phyloP scores from a whole-genome alignment of 2,797 vertebrate species.

The Tapera naevia region DNA sequence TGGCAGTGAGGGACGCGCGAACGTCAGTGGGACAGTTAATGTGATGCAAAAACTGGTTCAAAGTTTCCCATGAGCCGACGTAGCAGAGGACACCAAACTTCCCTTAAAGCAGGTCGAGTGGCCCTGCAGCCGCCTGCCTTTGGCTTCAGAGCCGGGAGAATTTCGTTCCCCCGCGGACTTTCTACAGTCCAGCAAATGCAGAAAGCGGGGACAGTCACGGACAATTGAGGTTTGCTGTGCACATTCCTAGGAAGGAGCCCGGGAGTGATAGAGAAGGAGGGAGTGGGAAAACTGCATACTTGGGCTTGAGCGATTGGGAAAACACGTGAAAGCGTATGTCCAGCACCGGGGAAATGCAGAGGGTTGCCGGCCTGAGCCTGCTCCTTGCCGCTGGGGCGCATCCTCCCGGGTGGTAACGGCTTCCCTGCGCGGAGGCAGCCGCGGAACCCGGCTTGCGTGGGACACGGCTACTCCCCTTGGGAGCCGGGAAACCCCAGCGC shows the following conservation, averaged over 20 bases:
- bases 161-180: neutral
- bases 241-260: neutral
- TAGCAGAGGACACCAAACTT: neutral
- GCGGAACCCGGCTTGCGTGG: neutral
- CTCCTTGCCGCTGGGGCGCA: too few species aligned
- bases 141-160: neutral
- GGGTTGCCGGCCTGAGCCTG: neutral
- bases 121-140: neutral
- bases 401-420: neutral
- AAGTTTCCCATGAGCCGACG: neutral
- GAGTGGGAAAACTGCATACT: neutral
- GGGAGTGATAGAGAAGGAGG: neutral
- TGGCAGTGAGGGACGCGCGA: neutral
- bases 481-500: neutral
- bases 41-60: neutral
- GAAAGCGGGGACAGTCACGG: neutral
- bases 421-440: neutral
- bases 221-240: neutral
- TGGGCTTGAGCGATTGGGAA: neutral
- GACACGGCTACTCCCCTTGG: neutral
- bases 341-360: rapidly evolving
- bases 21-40: neutral
- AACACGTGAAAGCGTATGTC: neutral
- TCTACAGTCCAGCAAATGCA: neutral
- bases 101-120: neutral